Evolutionary conservation across 1,140 invertebrate genomes (phyloP), one percentile per base, ranked within the genome.

Genomic region (Prorops nasuta): DNA sequence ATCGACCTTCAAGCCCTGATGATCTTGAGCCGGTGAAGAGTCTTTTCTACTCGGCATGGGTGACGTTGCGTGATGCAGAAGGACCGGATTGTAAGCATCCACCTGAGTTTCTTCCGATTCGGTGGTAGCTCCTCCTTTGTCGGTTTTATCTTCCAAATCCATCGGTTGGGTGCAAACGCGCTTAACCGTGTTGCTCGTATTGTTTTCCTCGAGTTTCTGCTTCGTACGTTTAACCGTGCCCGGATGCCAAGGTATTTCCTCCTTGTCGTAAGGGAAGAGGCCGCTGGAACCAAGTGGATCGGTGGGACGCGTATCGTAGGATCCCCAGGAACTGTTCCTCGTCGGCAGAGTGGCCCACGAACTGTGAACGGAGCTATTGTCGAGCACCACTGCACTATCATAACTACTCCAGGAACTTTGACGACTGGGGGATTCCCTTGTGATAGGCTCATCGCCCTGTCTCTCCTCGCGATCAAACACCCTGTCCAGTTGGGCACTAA

Each of bases 381-480:
- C 79, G 32, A 86, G 72, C 9, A 86, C 84, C 7, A 87, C 84
- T 12, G 87, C 86, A 66, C 86, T 89, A 69, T 90, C 87, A 71
- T 86, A 88, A 16, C 87, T 89, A 63, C 87, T 89, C 85, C 87
- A 90, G 2, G 88, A 90, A 69, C 84, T 88, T 63, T 90, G 87
- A 17, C 88, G 74, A 53, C 67, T 69, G 55, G 80, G 72, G 41
- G 81, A 68, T 59, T 73, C 52, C 49, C 71, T 60, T 3, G 46
- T 60, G 0, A 41, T 40, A 1, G 58, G 59, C 3, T 62, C 59
- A 7, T 28, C 6, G 1, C 55, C 60, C 3, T 80, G 81, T 56
- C 79, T 81, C 64, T 87, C 87, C 67, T 91, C 88, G 19, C 83
- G 78, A 51, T 89, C 88, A 60, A 88, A 85, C 15, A 86, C 85